These are phyloP conservation scores for Vulpes lagopus DNA, from an alignment of 2,113 vertebrate genomes.

Conservation along the genomic window DNA sequence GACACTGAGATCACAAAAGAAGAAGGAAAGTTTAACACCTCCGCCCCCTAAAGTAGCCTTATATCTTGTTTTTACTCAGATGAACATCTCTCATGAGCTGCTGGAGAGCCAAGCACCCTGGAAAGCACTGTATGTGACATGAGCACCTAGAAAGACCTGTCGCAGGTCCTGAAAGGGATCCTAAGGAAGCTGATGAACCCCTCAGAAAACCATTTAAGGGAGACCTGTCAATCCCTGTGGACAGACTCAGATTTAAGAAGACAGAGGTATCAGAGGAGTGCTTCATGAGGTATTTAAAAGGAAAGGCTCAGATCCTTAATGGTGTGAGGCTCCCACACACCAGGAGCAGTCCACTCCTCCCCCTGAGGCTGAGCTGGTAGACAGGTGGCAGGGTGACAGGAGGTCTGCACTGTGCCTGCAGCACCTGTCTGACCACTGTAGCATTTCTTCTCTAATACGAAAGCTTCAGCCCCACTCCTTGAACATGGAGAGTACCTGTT, in stretches of 20 bases:
- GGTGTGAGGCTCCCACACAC: accelerated
- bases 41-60: not conserved
- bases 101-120: not conserved
- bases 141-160: not conserved
- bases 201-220: not conserved
- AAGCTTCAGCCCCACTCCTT: not conserved
- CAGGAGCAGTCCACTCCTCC: accelerated
- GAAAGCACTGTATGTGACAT: not conserved
- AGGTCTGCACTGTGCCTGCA: accelerated
- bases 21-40: not conserved
- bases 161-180: not conserved
- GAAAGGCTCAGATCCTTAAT: not conserved
- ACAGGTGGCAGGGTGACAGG: accelerated
- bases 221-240: not conserved
- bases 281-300: not conserved
- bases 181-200: not conserved
- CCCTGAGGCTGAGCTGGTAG: accelerated
- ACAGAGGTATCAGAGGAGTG: not conserved
- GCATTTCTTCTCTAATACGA: not conserved
- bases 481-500: not conserved
- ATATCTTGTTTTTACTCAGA: not conserved
- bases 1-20: not conserved
- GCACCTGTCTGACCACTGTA: not conserved
- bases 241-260: not conserved
- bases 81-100: not conserved